Evolutionary conservation across 1,140 invertebrate genomes (phyloP), one percentile per base, ranked within the genome.

Genomic region (Muscidifurax raptorellus): DNA sequence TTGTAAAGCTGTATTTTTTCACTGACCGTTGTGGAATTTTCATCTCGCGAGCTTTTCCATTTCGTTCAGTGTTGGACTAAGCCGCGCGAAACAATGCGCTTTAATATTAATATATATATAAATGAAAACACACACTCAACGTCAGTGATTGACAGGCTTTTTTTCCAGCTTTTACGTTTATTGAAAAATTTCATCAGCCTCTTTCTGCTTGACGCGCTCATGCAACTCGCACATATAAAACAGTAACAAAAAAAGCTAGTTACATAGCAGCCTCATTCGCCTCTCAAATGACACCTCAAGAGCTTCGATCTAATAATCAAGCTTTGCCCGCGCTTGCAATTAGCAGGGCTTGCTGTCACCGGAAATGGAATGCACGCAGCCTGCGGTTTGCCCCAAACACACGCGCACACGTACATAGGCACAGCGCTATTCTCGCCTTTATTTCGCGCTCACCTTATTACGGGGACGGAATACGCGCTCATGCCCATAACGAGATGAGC

Each of bases 291-390:
- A 7, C 22, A n/a, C 15, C 6, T 7, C 22, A 22, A 59, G 0
- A 59, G 6, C 52, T 47, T 13, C 52, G 22, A 59, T 18, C 52
- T n/a, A n/a, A 59, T 59, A 59, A 59, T n/a, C 18, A 59, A n/a
- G 52, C 52, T 22, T 59, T 59, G n/a, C 6, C 52, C 52, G 15
- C 52, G 52, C 22, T 40, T 9, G 52, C 52, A 59, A 59, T 59
- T 59, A 59, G 52, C 52, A n/a, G 18, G 18, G 52, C 52, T n/a
- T 5, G 67, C 27, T 71, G 67, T 28, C 6, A 32, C 18, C 22
- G 72, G 72, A 74, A 74, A 74, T 74, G 72, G 72, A 74, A 74
- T 32, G 72, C 67, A 9, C 66, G 28, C 3, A 69, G 66, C 67
- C 18, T 27, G 71, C 71, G 32, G 71, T 74, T 15, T 13, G 10